Evolutionary conservation across 1,140 invertebrate species (phyloP).

Genomic region (Cydia amplana): DNA sequence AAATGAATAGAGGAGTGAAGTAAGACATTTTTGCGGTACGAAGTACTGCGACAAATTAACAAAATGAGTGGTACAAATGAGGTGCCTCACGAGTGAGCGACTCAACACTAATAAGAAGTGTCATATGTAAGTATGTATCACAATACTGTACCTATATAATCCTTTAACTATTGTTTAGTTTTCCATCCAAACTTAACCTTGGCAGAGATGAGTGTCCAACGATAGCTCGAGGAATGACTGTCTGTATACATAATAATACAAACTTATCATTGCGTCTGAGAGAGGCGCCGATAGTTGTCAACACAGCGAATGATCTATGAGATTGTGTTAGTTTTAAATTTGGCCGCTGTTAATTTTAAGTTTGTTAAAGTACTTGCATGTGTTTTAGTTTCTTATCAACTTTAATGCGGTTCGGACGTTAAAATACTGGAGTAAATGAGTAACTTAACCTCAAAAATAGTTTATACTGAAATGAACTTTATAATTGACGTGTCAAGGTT

Average conservation of each 20-base stretch:
- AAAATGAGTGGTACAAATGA: too few species aligned
- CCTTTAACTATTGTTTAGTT: background rate
- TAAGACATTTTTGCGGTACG: too few species aligned
- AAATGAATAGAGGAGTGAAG: too few species aligned
- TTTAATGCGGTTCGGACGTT: background rate
- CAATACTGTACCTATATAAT: background rate
- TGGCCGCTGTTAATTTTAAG: constrained; percentile 3
- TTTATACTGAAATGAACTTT: background rate
- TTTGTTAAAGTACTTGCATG: background rate
- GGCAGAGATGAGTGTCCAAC: background rate
- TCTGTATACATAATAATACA: background rate
- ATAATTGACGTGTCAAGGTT: background rate
- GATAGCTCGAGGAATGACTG: background rate
- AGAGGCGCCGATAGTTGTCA: background rate
- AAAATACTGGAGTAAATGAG: background rate
- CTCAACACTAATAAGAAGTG: too few species aligned
- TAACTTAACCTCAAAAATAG: background rate
- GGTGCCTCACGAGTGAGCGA: too few species aligned
- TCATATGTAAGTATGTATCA: too few species aligned
- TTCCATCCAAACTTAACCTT: constrained; percentile 4
- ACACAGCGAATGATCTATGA: background rate
- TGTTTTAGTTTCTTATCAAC: constrained; percentile 24
- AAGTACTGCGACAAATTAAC: too few species aligned
- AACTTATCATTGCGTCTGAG: constrained; percentile 13
- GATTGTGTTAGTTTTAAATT: constrained; percentile 3